phyloP scores from a whole-genome alignment of 2,113 vertebrate species.

The Mustela nigripes region DNA sequence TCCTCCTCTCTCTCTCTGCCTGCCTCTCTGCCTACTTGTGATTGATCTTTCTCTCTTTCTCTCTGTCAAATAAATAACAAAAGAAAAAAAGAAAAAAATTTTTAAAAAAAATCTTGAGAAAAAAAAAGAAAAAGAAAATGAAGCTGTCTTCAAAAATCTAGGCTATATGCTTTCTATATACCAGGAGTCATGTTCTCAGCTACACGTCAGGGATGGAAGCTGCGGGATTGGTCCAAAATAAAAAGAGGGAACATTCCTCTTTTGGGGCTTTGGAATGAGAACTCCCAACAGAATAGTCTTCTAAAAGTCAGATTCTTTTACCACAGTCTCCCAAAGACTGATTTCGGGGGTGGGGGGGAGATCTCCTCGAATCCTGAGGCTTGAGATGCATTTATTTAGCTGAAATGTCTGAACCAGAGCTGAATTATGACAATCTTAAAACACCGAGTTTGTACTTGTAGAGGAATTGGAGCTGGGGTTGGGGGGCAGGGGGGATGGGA shows the following conservation, averaged over 20 bases:
- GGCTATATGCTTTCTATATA: not conserved
- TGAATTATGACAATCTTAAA: not conserved
- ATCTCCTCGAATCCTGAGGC: not conserved
- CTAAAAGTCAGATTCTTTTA: not conserved
- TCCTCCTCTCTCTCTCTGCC: too few species aligned
- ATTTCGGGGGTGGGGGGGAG: fast-evolving
- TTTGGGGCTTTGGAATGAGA: not conserved
- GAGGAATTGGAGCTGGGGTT: not conserved
- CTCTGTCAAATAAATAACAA: too few species aligned
- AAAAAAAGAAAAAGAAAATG: not conserved
- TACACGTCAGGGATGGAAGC: too few species aligned
- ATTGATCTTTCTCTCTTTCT: too few species aligned
- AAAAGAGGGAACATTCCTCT: not conserved
- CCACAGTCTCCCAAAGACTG: not conserved
- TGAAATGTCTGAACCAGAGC: not conserved
- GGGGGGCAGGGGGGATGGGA: not conserved
- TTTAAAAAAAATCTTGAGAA: too few species aligned
- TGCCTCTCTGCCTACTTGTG: too few species aligned
- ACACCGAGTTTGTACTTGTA: not conserved
- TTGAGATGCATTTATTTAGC: not conserved
- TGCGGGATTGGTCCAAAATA: not conserved
- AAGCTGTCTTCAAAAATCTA: not conserved
- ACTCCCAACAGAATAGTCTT: not conserved
- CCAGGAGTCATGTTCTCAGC: not conserved
- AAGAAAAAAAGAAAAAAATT: too few species aligned